These are phyloP conservation scores for Micrastur ruficollis DNA, from an alignment of 2,797 vertebrate genomes.

Conservation along the genomic window DNA sequence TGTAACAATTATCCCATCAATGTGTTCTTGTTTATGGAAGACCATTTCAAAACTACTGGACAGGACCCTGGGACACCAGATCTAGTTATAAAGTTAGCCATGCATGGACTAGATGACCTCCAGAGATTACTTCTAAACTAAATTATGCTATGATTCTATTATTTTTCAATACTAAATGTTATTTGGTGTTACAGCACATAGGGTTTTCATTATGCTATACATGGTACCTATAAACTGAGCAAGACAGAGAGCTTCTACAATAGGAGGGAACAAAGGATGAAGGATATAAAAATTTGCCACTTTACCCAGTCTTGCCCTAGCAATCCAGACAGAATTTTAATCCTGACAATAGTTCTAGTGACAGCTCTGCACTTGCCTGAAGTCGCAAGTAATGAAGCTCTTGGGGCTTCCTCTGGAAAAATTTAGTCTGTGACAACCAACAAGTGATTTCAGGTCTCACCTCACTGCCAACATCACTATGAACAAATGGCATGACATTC, in stretches of 20 bases:
- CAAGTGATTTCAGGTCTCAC: background rate
- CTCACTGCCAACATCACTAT: background rate
- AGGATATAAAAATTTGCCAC: background rate
- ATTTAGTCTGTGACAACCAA: background rate
- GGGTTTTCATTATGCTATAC: background rate
- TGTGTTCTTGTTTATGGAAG: background rate
- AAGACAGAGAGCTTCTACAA: background rate
- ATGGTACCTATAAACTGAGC: background rate
- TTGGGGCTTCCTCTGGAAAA: background rate
- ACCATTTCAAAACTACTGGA: background rate
- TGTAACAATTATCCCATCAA: background rate
- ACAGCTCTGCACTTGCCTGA: background rate
- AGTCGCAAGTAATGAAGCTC: background rate
- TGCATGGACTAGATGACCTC: background rate
- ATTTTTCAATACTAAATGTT: background rate
- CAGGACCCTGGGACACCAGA: background rate
- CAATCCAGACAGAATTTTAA: background rate
- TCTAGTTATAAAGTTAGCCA: background rate
- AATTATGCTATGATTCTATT: background rate
- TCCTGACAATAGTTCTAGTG: background rate
- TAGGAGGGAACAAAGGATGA: background rate
- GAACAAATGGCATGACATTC: background rate
- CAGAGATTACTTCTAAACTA: background rate
- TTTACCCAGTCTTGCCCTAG: background rate
- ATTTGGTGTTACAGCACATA: background rate